Percentiles rank a stretch among this genome's conserved stretches.
Conservation (phyloP, 2,888 invertebrate species). For the Agrochola lychnidis region DNA sequence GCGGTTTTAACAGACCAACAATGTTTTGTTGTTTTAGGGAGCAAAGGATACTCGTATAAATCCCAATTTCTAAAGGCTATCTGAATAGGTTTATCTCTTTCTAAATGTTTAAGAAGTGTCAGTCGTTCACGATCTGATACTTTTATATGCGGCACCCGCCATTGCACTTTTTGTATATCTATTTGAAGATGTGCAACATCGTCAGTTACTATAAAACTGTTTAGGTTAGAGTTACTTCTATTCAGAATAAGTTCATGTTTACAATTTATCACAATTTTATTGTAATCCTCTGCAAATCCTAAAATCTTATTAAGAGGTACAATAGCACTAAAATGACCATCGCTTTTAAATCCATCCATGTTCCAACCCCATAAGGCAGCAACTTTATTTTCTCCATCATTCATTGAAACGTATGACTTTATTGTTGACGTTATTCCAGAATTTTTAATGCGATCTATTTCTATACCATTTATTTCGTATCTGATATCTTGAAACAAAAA, state of each 20-base stretch:
- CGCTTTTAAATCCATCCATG: background rate
- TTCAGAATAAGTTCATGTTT: background rate
- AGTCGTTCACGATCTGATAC: no score
- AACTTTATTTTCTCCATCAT: slow-evolving; percentile 9
- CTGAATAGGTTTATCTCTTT: no score
- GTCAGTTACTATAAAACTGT: background rate
- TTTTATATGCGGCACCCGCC: background rate
- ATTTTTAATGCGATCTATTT: no score
- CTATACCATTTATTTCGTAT: no score
- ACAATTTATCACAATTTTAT: background rate
- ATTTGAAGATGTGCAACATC: background rate
- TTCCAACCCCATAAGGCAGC: background rate
- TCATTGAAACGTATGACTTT: background rate
- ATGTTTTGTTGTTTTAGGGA: no score
- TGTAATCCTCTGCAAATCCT: background rate
- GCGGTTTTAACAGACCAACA: no score
- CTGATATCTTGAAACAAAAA: no score
- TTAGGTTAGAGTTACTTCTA: background rate
- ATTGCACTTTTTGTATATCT: background rate
- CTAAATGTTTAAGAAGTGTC: no score
- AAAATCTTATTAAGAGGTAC: background rate
- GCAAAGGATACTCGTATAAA: no score
- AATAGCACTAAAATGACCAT: background rate
- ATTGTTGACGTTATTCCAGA: no score
- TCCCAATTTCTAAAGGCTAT: no score